Base-by-base conservation (phyloP, 2,113 vertebrate species). In the Ceyx melanurus region DNA sequence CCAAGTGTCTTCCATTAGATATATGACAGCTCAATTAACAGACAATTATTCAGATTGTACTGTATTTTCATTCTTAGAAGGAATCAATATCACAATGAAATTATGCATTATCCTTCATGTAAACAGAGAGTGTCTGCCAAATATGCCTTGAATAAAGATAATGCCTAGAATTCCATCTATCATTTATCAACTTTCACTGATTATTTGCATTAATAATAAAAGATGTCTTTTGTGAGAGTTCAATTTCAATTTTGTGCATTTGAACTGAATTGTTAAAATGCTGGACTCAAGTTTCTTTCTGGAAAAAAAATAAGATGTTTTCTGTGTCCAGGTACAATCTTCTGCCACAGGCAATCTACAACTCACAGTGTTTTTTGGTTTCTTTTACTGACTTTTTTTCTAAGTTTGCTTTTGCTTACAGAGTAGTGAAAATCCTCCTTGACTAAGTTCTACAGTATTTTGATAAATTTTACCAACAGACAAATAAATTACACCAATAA, bases 1-100 rank as follows among this genome's bases (percentile, higher is more conserved):
- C 84, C 6, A 74, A 79, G 76, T 76, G 31, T 60, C 81, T 87
- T 70, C 20, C 15, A 65, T 25, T 78, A 64, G 50, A 72, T 80
- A 68, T 60, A 92, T 60, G 71, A 91, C 65, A 91, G 53, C 53
- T 92, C 88, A 89, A 89, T 91, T 95, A 94, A 70, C 76, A 93
- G 45, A 15, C 40, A 84, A 74, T 86, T 92, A 92, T 65, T 93
- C 76, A 93, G 65, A 71, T 66, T 67, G 29, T 51, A 42, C 46
- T 88, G 76, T 89, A 74, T 72, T 90, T 94, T 96, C 54, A 57
- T 92, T 83, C 60, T 94, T 80, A 89, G 29, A 89, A 75, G 42
- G 22, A 75, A 92, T 80, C 72, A 51, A 29, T 2, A 3, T 54
- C n/a, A 72, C 53, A 80, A 57, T 78, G 65, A 87, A 83, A 79